Percentiles rank a stretch among this genome's conserved stretches.
These are phyloP conservation scores for Phrynosoma blainvillii DNA, from an alignment of 2,113 vertebrate genomes.

Conservation along the genomic window DNA sequence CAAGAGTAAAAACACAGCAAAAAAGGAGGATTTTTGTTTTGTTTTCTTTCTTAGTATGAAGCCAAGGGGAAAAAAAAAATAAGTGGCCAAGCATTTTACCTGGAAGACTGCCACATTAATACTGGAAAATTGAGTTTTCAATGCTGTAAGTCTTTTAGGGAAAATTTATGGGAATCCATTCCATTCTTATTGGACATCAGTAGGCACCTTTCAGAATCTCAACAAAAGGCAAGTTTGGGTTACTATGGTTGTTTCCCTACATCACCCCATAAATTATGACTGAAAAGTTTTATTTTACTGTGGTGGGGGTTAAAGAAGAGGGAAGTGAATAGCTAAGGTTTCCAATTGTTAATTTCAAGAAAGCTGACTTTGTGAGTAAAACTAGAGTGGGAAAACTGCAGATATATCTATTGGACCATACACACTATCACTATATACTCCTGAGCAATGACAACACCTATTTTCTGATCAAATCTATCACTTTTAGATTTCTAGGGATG, in stretches of 20 bases:
- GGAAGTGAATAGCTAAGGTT: neutral
- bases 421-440: no score
- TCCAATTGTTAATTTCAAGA: neutral
- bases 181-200: neutral
- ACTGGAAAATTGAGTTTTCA: slow-evolving; percentile 11
- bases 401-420: neutral
- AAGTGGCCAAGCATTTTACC: neutral
- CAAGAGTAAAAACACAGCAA: no score
- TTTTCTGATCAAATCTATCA: no score
- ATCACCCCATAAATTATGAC: neutral
- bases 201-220: neutral
- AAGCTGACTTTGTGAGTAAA: neutral
- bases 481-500: no score
- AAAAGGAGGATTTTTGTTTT: neutral
- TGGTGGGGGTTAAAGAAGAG: neutral
- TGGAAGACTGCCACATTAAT: neutral
- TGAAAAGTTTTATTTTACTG: neutral
- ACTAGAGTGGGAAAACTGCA: neutral
- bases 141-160: neutral
- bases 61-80: neutral
- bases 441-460: no score
- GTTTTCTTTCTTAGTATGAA: neutral
- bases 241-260: neutral
- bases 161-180: neutral
- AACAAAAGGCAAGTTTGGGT: neutral